Base-by-base conservation (phyloP, 2,888 invertebrate species). In the Drosophila nr. medialis region DNA sequence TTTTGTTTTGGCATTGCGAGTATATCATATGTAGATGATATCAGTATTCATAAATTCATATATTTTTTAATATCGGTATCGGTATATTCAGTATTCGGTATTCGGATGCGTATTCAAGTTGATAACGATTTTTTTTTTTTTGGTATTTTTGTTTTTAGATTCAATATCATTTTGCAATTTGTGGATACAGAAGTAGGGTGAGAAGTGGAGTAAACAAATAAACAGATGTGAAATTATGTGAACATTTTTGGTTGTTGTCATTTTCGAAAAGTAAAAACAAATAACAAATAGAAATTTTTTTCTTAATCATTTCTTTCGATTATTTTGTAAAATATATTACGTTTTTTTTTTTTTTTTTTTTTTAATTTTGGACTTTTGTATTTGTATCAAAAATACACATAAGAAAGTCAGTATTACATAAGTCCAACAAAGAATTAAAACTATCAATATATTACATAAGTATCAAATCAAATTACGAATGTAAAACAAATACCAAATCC, bases 161-260 rank as follows among this genome's bases (percentile, higher is more conserved):
- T 77, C 55, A 72, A 73, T 77, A 64, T 72, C 78, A 73, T 75
- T 82, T 90, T 91, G 90, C 89, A 88, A 81, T 90, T 91, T 75
- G 88, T 86, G 90, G 83, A 81, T 90, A 91, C 90, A 85, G 90
- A 83, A 88, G 89, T 74, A 88, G 91, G 90, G 91, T 90, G 90
- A 88, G 91, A 91, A 91, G 91, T 92, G 92, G 90, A 92, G 91
- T 91, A 92, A 92, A 92, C 92, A 92, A 91, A 91, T 88, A 92
- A 92, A 91, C 91, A 91, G 88, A 90, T 91, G 91, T 92, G 91
- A 92, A 92, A 92, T 92, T 91, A 92, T 91, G 91, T 91, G 92
- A 91, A 92, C 86, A 92, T 86, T 86, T 91, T 89, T 77, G 61
- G 59, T 83, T 74, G 53, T 80, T 85, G 71, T 77, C 51, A 65